phyloP scores from a whole-genome alignment of 2,797 vertebrate species.

The Acridotheres tristis region DNA sequence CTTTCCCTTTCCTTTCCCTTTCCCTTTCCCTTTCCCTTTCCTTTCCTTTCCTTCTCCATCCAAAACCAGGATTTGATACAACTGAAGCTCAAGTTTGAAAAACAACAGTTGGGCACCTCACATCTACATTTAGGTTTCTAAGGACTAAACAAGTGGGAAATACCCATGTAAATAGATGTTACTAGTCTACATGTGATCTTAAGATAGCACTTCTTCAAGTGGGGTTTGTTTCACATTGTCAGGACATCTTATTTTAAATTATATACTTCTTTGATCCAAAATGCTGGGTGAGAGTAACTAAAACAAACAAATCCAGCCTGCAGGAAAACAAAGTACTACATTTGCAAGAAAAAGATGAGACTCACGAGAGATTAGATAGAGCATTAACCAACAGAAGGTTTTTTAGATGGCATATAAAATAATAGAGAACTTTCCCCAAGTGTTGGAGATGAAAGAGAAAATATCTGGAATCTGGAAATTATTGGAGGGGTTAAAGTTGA shows the following conservation, averaged over 20 bases:
- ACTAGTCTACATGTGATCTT: not conserved
- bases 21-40: not conserved
- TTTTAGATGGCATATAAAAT: not conserved
- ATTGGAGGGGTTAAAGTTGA: not conserved
- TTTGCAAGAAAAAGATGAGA: not conserved
- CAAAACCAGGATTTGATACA: not conserved
- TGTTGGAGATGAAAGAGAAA: not conserved
- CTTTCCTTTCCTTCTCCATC: not conserved
- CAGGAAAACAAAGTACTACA: constrained; percentile 32
- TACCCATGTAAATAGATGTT: not conserved
- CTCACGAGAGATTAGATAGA: not conserved
- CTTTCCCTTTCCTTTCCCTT: not conserved
- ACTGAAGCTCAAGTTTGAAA: not conserved
- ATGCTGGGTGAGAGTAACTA: constrained; percentile 36
- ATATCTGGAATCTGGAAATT: not conserved
- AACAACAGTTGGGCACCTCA: not conserved
- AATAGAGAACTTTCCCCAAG: not conserved
- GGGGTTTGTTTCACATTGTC: constrained; percentile 11
- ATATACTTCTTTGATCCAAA: constrained; percentile 36
- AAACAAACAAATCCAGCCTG: constrained; percentile 46
- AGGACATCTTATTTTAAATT: constrained; percentile 38
- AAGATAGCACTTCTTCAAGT: not conserved
- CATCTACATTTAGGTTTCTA: not conserved
- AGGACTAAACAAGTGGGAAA: not conserved
- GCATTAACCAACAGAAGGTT: not conserved